Conservation (phyloP, 2,888 invertebrate species). For the Halictus ligatus region DNA sequence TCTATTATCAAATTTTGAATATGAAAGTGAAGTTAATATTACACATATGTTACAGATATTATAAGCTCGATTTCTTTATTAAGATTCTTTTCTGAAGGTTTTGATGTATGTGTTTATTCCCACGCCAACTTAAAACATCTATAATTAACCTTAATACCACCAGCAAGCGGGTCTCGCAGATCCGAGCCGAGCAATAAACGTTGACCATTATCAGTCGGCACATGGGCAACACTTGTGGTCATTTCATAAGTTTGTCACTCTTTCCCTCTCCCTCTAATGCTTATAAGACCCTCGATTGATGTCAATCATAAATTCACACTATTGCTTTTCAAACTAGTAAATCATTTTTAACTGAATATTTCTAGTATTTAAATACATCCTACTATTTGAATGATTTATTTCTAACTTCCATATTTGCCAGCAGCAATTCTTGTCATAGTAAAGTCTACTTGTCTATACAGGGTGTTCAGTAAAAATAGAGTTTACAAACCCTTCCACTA, state of each 20-base stretch:
- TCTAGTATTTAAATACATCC: too few species aligned
- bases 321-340: background rate
- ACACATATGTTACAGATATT: background rate
- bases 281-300: background rate
- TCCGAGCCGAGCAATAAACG: background rate
- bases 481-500: background rate
- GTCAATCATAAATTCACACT: background rate
- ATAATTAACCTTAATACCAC: background rate
- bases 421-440: background rate
- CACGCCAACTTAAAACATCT: background rate
- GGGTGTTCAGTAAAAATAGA: background rate
- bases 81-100: background rate
- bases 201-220: background rate
- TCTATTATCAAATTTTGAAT: background rate
- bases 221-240: background rate
- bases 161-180: conserved; percentile 3
- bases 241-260: background rate
- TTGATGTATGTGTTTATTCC: background rate
- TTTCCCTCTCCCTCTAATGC: background rate
- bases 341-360: background rate
- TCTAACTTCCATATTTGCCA: background rate
- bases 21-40: background rate
- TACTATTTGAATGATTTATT: too few species aligned
- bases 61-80: background rate
- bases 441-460: background rate